A percentile compares a stretch with the other conserved stretches of the same genome.
Evolutionary conservation across 2,888 invertebrate species (phyloP).

Genomic region (Philhelius pedissequus): DNA sequence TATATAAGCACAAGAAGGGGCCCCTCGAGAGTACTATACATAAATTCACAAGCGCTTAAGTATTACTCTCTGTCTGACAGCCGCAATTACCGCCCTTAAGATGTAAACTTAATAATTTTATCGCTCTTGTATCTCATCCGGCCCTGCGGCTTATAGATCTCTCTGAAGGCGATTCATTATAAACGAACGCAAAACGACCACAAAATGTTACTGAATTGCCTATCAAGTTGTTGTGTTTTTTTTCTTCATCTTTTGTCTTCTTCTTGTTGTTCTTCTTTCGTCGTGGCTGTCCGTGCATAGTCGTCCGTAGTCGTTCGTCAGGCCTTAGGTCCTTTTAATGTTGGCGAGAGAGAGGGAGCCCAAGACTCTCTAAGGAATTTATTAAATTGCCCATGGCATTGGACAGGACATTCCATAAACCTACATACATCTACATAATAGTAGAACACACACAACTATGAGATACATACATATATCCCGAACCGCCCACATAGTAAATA

Average conservation of each 20-base stretch:
- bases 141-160: conserved; percentile 47
- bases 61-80: conserved; percentile 26
- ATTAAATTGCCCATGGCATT: conserved; percentile 57
- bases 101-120: conserved; percentile 63
- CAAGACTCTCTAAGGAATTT: conserved; percentile 32
- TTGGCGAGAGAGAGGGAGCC: neutral
- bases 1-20: neutral
- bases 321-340: neutral
- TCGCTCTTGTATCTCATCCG: conserved; percentile 18
- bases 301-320: neutral
- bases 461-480: neutral
- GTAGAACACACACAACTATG: neutral
- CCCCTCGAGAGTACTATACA: conserved; percentile 13
- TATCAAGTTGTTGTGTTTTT: conserved; percentile 37
- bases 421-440: too few species aligned
- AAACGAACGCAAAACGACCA: conserved; percentile 60
- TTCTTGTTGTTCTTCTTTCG: neutral
- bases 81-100: conserved; percentile 56
- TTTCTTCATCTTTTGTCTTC: neutral
- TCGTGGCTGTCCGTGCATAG: neutral
- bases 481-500: conserved; percentile 38
- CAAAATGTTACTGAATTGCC: conserved; percentile 59
- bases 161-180: conserved; percentile 64
- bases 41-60: conserved; percentile 9
- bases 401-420: neutral